A percentile compares a stretch with the other conserved stretches of the same genome.
Conservation (phyloP, 1,140 invertebrate species). For the Bombus affinis region DNA sequence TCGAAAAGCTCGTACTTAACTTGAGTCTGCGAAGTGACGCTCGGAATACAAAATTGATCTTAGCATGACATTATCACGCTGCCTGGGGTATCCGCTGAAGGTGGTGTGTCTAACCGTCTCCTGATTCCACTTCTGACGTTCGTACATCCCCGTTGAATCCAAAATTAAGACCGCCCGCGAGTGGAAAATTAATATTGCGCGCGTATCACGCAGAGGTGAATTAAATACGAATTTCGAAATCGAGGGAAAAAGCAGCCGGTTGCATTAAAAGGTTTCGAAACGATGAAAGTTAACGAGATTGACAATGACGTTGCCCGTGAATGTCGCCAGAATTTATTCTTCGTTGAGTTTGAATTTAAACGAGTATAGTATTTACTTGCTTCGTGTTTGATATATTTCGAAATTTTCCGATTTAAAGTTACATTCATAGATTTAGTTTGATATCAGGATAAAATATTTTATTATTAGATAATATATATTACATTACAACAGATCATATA, state of each 20-base stretch:
- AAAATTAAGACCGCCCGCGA: slow-evolving; percentile 37
- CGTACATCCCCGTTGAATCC: slow-evolving; percentile 53
- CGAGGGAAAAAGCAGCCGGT: background rate
- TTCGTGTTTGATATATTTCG: background rate
- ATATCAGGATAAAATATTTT: background rate
- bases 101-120: slow-evolving; percentile 40
- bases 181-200: slow-evolving; percentile 43
- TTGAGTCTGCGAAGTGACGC: slow-evolving; percentile 76
- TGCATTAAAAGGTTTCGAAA: background rate
- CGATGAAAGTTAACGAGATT: background rate
- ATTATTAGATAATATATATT: background rate
- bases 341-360: background rate
- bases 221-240: background rate
- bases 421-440: background rate
- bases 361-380: no score
- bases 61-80: slow-evolving; percentile 75
- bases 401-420: background rate
- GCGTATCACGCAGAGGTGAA: background rate
- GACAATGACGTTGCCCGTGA: background rate
- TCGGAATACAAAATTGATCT: slow-evolving; percentile 80
- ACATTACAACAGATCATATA: no score
- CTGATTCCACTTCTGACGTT: slow-evolving; percentile 43
- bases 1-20: slow-evolving; percentile 78
- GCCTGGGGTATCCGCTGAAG: slow-evolving; percentile 37
- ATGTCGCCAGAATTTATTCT: no score